Evolutionary conservation across 2,888 invertebrate genomes (phyloP), one percentile per base, ranked within the genome.

Genomic region (Mellilla xanthometata): DNA sequence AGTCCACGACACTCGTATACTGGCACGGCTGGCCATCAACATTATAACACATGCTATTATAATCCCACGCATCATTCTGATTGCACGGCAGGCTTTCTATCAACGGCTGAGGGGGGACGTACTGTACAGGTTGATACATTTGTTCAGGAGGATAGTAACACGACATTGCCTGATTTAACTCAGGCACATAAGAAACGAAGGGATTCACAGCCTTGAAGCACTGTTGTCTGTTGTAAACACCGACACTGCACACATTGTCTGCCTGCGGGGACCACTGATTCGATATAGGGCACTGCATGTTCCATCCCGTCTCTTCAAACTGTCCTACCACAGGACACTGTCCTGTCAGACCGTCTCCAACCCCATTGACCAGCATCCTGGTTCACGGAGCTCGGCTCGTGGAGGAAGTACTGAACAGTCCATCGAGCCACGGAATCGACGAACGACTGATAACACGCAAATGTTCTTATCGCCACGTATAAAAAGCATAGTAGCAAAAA

Each of bases 21-120:
- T 93, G 93, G 54, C 94, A 94, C 0, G 93, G 89, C 59, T 92
- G 92, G 0, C 91, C 91, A 49, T 91, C 91, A 56, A 93, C 93
- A 65, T 93, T 93, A 61, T 91, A 94, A 67, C 94, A 94, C 86
- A 87, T 88, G 66, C 90, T 91, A 33, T 85, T 90, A 67, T 94
- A 94, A 62, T 93, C 91, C 93, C 93, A 94, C 35, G 91, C 85
- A 27, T 68, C 74, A 10, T 52, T 64, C 50, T 82, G 80, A 4
- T 73, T 68, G 56, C 93, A 93, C 0, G 93, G 93, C 44, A 90
- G 55, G 28, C 76, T 71, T 5, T 66, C 69, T 4, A 77, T 52
- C 38, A 75, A 42, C 2, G 77, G 67, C 11, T 62, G 54, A 12
- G 72, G 49, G 19, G 47, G 71, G 10, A 65, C 60, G 51, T 68